Evolutionary conservation across 1,140 invertebrate species (phyloP), one percentile per base, ranked within the genome.

Genomic region (Scaptodrosophila lebanonensis): DNA sequence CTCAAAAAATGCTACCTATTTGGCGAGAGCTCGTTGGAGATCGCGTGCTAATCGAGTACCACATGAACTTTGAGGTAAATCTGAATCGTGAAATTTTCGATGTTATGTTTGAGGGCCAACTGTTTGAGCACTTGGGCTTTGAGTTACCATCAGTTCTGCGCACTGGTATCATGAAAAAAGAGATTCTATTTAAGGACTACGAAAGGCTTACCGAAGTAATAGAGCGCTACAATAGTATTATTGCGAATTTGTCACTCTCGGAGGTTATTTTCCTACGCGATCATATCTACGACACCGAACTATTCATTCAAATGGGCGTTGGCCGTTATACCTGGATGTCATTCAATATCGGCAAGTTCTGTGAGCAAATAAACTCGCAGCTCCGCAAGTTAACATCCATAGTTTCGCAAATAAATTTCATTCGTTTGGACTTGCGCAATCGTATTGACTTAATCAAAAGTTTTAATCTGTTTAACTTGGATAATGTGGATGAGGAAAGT

Each of bases 291-390:
- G 91, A 94, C 29, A 90, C 95, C 33, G 93, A 95, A 70, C 90
- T 92, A 15, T 89, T 92, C 32, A 93, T 97, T 43, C 90, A 93
- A 50, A 93, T 94, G 16, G 95, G 95, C 4, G 84, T 94, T 0
- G 92, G 91, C 3, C 89, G 95, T 18, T 91, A 95, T 18, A 94
- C 93, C 45, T 97, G 95, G 95, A 93, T 91, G 54, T 95, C 94
- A 0, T 88, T 96, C 2, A 92, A 92, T 8, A 95, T 97, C 35
- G 88, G 88, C 25, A 93, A 95, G 43, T 97, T 93, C 76, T 89
- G 91, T 8, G 61, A 86, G 0, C 88, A 88, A 15, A 93, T 92
- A 35, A 75, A 79, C 11, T 66, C 59, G 0, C 83, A 90, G 47
- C 50, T 91, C 8, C 90, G 89, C 18, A 90, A 91, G 66, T 88